Percentiles rank a stretch among this genome's conserved stretches.
Evolutionary conservation across 2,797 vertebrate genomes (phyloP).

Genomic region (Arrhamphus sclerolepis): DNA sequence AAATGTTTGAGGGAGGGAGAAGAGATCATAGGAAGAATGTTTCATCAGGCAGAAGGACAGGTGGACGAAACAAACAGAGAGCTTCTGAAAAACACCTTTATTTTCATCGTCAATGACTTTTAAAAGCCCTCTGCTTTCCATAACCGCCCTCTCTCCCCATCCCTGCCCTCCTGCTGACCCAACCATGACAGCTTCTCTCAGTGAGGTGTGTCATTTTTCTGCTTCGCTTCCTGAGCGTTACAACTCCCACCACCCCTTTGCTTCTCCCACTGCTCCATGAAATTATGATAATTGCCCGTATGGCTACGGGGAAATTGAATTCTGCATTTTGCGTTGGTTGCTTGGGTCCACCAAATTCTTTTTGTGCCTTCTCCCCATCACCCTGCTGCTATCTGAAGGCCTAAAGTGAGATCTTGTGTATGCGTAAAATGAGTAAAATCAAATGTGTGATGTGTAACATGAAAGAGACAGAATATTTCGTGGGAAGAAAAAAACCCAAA

Average conservation of each 20-base stretch:
- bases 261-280: constrained; percentile 48
- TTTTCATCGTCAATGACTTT: constrained; percentile 31
- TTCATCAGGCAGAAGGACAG: too few relatives aligned
- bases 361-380: constrained; percentile 18
- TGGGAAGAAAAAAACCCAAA: too few relatives aligned
- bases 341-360: constrained; percentile 32
- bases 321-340: constrained; percentile 28
- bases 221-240: constrained; percentile 50
- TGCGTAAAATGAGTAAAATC: too few relatives aligned
- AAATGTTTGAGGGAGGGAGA: too few relatives aligned
- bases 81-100: constrained; percentile 16
- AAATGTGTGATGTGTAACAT: too few relatives aligned
- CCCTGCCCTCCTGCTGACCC: constrained; percentile 31
- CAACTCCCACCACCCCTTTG: constrained; percentile 5
- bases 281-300: constrained; percentile 71
- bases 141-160: constrained; percentile 27
- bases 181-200: constrained; percentile 32
- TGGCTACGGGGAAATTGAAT: constrained; percentile 67
- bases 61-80: background rate
- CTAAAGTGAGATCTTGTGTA: too few relatives aligned
- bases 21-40: too few relatives aligned
- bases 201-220: constrained; percentile 49
- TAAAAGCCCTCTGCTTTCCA: constrained; percentile 22
- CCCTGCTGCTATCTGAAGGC: constrained; percentile 8
- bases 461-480: too few relatives aligned